Percentiles rank a stretch among this genome's conserved stretches.
Evolutionary conservation across 2,888 invertebrate genomes (phyloP).

Genomic region (Temnothorax rugatulus): DNA sequence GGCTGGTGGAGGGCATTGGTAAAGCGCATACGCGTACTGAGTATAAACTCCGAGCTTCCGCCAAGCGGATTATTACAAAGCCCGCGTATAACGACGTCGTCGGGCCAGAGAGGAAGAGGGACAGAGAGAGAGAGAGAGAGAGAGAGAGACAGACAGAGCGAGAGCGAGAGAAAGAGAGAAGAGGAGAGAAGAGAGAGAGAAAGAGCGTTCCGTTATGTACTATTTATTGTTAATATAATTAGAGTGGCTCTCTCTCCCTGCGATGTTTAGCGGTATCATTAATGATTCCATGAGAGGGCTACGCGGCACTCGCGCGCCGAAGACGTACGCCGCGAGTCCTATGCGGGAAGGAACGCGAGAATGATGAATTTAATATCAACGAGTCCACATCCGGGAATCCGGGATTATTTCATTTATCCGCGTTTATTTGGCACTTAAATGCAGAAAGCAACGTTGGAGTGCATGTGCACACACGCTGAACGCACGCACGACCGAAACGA

Average conservation of each 20-base stretch:
- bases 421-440: slow-evolving; percentile 28
- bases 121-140: background rate
- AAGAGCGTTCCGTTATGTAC: background rate
- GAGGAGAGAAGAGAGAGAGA: background rate
- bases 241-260: background rate
- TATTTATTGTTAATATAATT: slow-evolving; percentile 44
- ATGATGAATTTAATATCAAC: background rate
- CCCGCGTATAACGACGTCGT: background rate
- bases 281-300: background rate
- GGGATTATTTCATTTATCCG: slow-evolving; percentile 12
- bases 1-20: background rate
- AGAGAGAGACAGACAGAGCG: background rate
- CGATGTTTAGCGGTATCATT: slow-evolving; percentile 21
- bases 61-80: slow-evolving; percentile 49
- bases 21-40: slow-evolving; percentile 26
- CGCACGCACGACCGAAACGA: background rate
- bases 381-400: background rate
- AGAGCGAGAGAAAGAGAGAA: background rate
- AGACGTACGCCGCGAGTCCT: background rate
- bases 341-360: background rate
- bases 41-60: slow-evolving; percentile 36
- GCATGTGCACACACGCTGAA: background rate
- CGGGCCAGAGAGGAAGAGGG: background rate
- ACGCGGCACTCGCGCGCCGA: background rate
- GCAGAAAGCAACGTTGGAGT: background rate